A percentile compares a stretch with the other conserved stretches of the same genome.
Evolutionary conservation across 1,140 invertebrate genomes (phyloP).

Genomic region (Atta colombica): DNA sequence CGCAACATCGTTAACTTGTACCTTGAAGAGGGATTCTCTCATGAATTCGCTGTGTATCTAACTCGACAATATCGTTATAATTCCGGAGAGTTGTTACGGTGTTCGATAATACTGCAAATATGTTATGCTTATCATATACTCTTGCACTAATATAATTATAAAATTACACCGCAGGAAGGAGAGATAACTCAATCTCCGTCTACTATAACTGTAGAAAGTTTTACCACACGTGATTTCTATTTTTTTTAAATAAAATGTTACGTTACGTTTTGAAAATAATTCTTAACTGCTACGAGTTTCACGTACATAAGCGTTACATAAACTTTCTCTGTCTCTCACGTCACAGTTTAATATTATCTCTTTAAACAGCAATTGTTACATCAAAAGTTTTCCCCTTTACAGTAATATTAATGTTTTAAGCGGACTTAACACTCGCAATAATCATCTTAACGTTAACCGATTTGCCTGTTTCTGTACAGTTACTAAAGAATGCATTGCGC

Average conservation of each 20-base stretch:
- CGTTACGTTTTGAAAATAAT: slow-evolving; percentile 1
- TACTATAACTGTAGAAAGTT: neutral
- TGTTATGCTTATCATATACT: slow-evolving; percentile 12
- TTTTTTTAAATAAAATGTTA: slow-evolving; percentile 9
- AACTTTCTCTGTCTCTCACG: neutral
- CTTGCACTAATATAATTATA: slow-evolving; percentile 19
- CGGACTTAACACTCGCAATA: slow-evolving; percentile 31
- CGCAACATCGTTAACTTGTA: slow-evolving; percentile 47
- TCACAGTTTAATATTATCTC: slow-evolving; percentile 1
- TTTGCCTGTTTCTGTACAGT: neutral
- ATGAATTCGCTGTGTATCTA: slow-evolving; percentile 30
- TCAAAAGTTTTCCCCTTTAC: neutral
- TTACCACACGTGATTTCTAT: neutral
- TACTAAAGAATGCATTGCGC: neutral
- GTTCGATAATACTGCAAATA: slow-evolving; percentile 41
- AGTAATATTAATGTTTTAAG: slow-evolving; percentile 16
- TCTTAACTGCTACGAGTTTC: neutral
- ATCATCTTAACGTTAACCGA: slow-evolving; percentile 28
- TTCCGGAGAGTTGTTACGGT: neutral
- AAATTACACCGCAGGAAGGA: neutral
- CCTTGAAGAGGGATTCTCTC: slow-evolving; percentile 16
- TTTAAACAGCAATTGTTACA: slow-evolving; percentile 18
- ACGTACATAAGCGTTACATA: neutral
- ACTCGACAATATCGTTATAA: slow-evolving; percentile 39
- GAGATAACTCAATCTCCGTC: neutral